These are phyloP conservation scores for Geophilus truncorum DNA, from an alignment of 2,888 invertebrate genomes.

Conservation along the genomic window DNA sequence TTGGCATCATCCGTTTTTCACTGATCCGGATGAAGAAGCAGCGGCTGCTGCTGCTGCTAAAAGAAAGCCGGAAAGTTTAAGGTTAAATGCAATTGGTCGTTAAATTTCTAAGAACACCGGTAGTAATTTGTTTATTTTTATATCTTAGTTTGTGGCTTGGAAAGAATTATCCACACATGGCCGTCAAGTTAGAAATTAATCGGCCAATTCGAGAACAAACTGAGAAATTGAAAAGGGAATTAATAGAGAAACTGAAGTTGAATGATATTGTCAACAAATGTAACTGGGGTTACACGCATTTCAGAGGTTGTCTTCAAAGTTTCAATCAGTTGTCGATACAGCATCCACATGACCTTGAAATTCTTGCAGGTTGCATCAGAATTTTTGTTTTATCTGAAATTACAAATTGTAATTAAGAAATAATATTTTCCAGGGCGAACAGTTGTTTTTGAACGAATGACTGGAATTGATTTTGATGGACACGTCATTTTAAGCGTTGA, in stretches of 20 bases:
- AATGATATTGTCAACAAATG: slow-evolving; percentile 55
- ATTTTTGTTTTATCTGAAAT: too few species aligned
- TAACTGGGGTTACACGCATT: slow-evolving; percentile 60
- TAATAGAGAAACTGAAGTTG: slow-evolving; percentile 52
- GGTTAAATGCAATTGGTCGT: not conserved
- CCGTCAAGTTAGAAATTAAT: slow-evolving; percentile 61
- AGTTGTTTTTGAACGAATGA: slow-evolving; percentile 80
- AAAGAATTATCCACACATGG: slow-evolving; percentile 64
- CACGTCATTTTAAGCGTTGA: slow-evolving; percentile 85
- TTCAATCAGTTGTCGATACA: slow-evolving; percentile 69
- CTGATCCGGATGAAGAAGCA: slow-evolving; percentile 27
- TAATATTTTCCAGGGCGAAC: slow-evolving; percentile 59
- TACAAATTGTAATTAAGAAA: too few species aligned
- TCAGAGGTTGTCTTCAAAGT: slow-evolving; percentile 81
- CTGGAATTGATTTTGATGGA: slow-evolving; percentile 85
- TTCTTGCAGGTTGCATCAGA: slow-evolving; percentile 51
- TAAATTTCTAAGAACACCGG: too few species aligned
- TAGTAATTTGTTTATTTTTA: slow-evolving; percentile 19
- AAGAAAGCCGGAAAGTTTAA: slow-evolving; percentile 31
- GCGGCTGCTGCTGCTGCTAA: slow-evolving; percentile 35
- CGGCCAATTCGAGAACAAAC: slow-evolving; percentile 70
- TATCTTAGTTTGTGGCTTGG: slow-evolving; percentile 58
- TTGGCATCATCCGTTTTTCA: slow-evolving; percentile 12
- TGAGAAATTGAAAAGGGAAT: slow-evolving; percentile 57
- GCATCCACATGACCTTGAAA: slow-evolving; percentile 64